Conservation (phyloP, 2,797 vertebrate species). For the Rhodeus uyekii region DNA sequence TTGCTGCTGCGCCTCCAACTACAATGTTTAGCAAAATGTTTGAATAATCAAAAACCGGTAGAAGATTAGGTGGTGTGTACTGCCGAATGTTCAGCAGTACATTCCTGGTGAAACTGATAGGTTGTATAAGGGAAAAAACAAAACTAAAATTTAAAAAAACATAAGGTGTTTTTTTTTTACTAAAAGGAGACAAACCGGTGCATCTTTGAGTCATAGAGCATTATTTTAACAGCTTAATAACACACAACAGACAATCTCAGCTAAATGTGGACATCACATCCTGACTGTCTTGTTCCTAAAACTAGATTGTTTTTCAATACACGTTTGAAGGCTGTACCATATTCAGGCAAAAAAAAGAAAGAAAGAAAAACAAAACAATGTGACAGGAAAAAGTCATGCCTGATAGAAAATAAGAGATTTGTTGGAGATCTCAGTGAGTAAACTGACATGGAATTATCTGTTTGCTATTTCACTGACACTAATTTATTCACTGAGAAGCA, state of each 20-base stretch:
- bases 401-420: neutral
- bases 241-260: neutral
- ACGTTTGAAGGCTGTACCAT: neutral
- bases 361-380: neutral
- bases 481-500: neutral
- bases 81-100: too few species aligned
- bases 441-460: conserved; percentile 7
- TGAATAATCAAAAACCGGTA: too few species aligned
- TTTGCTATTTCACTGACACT: neutral
- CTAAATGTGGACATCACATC: neutral
- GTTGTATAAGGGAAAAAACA: too few species aligned
- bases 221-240: conserved; percentile 4
- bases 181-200: neutral
- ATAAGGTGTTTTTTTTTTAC: too few species aligned
- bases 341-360: neutral
- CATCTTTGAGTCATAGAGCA: neutral
- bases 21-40: too few species aligned
- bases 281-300: neutral
- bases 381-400: neutral
- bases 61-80: too few species aligned
- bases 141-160: too few species aligned
- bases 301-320: neutral
- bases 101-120: too few species aligned
- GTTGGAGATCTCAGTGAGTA: neutral
- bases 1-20: too few species aligned